phyloP scores from a whole-genome alignment of 2,113 vertebrate species.

The Cygnus atratus region DNA sequence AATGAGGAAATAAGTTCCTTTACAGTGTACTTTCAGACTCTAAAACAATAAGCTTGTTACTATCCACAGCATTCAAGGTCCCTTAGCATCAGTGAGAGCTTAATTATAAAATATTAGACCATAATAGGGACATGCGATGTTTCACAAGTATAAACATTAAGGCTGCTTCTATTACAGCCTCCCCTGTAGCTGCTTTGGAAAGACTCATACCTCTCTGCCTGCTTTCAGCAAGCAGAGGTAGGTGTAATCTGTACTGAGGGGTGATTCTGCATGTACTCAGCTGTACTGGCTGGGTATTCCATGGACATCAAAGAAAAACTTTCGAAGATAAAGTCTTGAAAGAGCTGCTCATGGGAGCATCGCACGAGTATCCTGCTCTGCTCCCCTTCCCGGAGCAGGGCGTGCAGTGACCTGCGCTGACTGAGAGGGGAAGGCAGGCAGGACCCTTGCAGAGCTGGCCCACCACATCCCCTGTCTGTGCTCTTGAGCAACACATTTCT shows the following conservation, averaged over 20 bases:
- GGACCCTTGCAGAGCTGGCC: neutral
- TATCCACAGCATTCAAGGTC: neutral
- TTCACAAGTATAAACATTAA: neutral
- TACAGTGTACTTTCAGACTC: neutral
- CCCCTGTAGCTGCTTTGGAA: neutral
- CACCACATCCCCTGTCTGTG: neutral
- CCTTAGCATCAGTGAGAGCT: neutral
- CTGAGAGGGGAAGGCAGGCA: neutral
- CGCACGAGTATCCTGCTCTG: fast-evolving
- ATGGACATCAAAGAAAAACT: neutral
- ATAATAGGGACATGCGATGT: neutral
- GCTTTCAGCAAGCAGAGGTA: neutral
- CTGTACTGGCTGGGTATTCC: neutral
- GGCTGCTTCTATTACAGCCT: neutral
- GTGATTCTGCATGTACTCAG: fast-evolving
- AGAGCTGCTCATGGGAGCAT: neutral
- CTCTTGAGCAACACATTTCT: neutral
- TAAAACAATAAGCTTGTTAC: neutral
- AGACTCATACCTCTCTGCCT: neutral
- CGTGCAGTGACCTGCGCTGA: neutral
- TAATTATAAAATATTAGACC: conserved; percentile 25
- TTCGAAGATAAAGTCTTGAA: conserved; percentile 1
- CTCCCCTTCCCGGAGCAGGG: fast-evolving
- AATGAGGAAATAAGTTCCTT: conserved; percentile 13
- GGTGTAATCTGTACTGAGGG: neutral